These are phyloP conservation scores for Leptinotarsa rubiginosa DNA, from an alignment of 2,888 invertebrate species.

Conservation along the genomic window DNA sequence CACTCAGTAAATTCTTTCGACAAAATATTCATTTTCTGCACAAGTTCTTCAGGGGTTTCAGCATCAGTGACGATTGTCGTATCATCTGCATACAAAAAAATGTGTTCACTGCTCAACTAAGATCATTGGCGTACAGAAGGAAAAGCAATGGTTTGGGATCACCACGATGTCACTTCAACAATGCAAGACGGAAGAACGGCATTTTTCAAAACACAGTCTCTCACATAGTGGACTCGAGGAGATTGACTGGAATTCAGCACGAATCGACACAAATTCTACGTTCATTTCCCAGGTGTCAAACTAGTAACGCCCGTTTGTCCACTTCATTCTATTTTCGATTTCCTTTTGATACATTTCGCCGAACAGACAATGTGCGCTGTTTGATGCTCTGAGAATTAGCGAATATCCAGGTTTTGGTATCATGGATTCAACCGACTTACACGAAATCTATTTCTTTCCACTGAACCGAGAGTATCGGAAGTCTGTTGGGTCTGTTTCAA, in stretches of 20 bases:
- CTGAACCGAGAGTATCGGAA: not conserved
- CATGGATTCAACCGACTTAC: not conserved
- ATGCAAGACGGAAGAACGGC: too few relatives aligned
- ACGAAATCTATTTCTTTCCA: not conserved
- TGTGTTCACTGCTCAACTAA: too few relatives aligned
- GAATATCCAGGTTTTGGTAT: not conserved
- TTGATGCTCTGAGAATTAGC: not conserved
- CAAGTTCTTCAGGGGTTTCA: too few relatives aligned
- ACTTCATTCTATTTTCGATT: constrained; percentile 9
- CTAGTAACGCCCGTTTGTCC: not conserved
- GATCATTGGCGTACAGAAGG: too few relatives aligned
- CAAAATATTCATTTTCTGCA: too few relatives aligned
- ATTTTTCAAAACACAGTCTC: not conserved
- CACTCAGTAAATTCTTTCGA: too few relatives aligned
- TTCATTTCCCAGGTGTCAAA: not conserved
- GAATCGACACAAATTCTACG: not conserved
- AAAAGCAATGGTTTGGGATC: too few relatives aligned
- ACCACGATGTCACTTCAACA: too few relatives aligned
- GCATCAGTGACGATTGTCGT: too few relatives aligned
- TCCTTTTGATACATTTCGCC: not conserved
- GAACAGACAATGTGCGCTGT: not conserved
- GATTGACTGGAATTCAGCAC: not conserved
- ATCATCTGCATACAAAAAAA: too few relatives aligned
- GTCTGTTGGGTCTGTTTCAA: not conserved
- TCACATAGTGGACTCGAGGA: not conserved